Evolutionary conservation across 1,140 invertebrate genomes (phyloP).

Genomic region (Drosophila watanabei): DNA sequence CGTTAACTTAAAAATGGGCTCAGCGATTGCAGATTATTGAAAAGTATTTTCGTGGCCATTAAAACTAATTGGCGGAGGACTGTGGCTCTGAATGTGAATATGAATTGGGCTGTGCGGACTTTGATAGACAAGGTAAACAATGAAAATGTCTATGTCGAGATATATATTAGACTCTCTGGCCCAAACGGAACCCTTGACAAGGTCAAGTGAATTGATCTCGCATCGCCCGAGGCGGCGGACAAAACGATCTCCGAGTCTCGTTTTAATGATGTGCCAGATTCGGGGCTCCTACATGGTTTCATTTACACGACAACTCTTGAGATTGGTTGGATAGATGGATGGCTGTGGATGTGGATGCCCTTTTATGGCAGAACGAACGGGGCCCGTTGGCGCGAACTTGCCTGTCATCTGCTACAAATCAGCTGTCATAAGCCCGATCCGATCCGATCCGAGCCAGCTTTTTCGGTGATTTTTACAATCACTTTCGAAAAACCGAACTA

Average conservation of each 20-base stretch:
- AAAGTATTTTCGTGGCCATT: conserved; percentile 52
- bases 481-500: conserved; percentile 68
- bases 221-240: conserved; percentile 35
- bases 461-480: conserved; percentile 72
- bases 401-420: conserved; percentile 83
- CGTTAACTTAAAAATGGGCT: conserved; percentile 28
- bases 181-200: conserved; percentile 56
- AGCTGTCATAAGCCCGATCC: conserved; percentile 74
- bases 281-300: conserved; percentile 57
- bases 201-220: conserved; percentile 64
- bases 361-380: conserved; percentile 72
- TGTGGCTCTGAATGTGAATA: conserved; percentile 7
- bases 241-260: conserved; percentile 48
- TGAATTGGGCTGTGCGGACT: conserved; percentile 16
- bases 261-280: conserved; percentile 75
- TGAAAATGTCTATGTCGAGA: conserved; percentile 44
- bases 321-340: conserved; percentile 21
- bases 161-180: conserved; percentile 15
- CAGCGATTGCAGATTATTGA: conserved; percentile 47
- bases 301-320: conserved; percentile 59
- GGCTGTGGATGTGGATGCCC: conserved; percentile 33
- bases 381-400: conserved; percentile 73
- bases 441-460: conserved; percentile 27
- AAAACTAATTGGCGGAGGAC: conserved; percentile 67
- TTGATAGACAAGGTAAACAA: conserved; percentile 56